Conservation (phyloP, 2,797 vertebrate species). For the Pseudotriccus pelzelni region DNA sequence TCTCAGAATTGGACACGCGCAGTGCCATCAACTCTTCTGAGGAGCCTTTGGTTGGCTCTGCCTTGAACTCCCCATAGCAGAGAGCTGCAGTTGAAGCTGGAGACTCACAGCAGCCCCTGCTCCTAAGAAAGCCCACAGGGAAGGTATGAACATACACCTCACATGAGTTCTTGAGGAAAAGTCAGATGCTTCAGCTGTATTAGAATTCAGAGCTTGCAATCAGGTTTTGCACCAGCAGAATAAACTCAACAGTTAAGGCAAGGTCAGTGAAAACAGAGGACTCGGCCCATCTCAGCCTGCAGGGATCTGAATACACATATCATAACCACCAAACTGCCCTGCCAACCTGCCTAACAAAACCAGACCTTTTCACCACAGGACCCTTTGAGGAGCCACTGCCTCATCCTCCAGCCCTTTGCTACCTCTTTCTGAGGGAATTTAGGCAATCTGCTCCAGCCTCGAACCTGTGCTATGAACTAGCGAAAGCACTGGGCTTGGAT, state of each 20-base stretch:
- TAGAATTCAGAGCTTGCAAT: neutral
- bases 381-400: neutral
- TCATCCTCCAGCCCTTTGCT: neutral
- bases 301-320: neutral
- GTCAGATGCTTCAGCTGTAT: neutral
- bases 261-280: neutral
- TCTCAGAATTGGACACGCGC: neutral
- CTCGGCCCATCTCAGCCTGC: accelerated
- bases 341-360: neutral
- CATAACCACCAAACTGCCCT: neutral
- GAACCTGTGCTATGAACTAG: neutral
- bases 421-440: neutral
- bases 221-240: neutral
- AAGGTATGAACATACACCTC: neutral
- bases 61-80: neutral
- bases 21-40: neutral
- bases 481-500: neutral
- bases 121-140: neutral
- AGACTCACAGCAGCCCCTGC: neutral
- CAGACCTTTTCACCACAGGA: neutral
- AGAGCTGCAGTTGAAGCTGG: neutral
- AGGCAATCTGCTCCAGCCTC: neutral
- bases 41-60: neutral
- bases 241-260: neutral
- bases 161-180: neutral